Base-by-base conservation (phyloP, 2,113 vertebrate species). In the Bettongia penicillata region DNA sequence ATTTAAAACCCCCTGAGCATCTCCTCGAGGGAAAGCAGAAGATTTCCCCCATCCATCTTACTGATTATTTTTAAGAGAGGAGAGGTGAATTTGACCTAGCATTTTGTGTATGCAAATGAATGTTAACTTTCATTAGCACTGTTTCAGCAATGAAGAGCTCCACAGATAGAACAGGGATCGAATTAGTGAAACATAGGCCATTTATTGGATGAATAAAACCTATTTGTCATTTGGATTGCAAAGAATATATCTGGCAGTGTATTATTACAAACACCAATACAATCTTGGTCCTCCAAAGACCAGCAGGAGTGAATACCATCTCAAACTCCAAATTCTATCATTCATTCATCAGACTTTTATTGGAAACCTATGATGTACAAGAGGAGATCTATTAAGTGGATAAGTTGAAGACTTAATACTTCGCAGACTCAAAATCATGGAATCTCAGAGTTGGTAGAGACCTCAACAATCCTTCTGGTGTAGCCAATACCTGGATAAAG, bases 31-130 rank as follows among this genome's bases (percentile, higher is more conserved):
- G 11, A 97, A 97, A 97, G 92, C 3, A 50, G 9, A 48, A 89
- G 55, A 93, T 91, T 97, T 92, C 95, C 25, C 25, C 94, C 53
- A 43, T 93, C 50, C 93, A 89, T 90, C 25, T 57, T 51, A 51
- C 48, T 96, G 52, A 94, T 90, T 96, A 95, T 92, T 94, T 26
- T 97, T 95, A 95, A 90, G 14, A 37, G 61, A 89, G 90, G 96
- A 84, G 84, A 95, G 26, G 91, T 96, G 96, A 97, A 96, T 95
- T 49, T 97, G 97, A 93, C 61, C 53, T 57, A 94, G 50, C 55
- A 93, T 96, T 53, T 93, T 95, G 2, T 53, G 49, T 57, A 11
- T 55, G 48, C 50, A 97, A 95, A 91, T 93, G 51, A 96, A 96
- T 84, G 49, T 31, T 96, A 14, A 7, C 93, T 96, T 97, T 93